phyloP scores from a whole-genome alignment of 1,140 invertebrate species.

The Heliconius himera region DNA sequence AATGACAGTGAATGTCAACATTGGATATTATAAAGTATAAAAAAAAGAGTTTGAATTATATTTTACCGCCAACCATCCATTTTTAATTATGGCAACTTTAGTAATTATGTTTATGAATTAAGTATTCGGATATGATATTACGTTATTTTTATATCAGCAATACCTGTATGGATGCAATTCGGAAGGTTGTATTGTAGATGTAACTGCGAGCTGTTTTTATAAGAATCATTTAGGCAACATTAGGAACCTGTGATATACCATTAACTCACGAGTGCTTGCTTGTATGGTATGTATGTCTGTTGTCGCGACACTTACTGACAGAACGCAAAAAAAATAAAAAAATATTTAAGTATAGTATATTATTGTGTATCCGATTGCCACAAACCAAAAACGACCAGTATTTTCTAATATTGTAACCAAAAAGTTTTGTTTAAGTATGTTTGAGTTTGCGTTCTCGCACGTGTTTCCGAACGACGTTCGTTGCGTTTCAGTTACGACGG shows the following conservation, averaged over 20 bases:
- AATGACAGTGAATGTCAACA: slow-evolving; percentile 11
- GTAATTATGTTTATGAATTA: slow-evolving; percentile 11
- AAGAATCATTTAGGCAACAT: slow-evolving; percentile 71
- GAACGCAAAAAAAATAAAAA: slow-evolving; percentile 24
- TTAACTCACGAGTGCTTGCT: slow-evolving; percentile 73
- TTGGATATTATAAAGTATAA: neutral
- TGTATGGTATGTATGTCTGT: slow-evolving; percentile 62
- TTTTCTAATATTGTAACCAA: slow-evolving; percentile 73
- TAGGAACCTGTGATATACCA: slow-evolving; percentile 79
- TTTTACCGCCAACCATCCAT: slow-evolving; percentile 11
- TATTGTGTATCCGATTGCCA: slow-evolving; percentile 42
- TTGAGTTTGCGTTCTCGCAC: slow-evolving; percentile 48
- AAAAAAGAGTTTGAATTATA: slow-evolving; percentile 20
- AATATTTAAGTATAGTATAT: slow-evolving; percentile 28
- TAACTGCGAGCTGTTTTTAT: slow-evolving; percentile 38
- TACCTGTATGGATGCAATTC: slow-evolving; percentile 40
- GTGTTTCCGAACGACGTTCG: slow-evolving; percentile 45
- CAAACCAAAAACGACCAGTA: slow-evolving; percentile 78
- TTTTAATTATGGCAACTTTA: slow-evolving; percentile 11
- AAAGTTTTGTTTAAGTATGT: slow-evolving; percentile 49
- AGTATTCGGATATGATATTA: slow-evolving; percentile 28
- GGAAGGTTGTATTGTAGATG: slow-evolving; percentile 44
- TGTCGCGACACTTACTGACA: slow-evolving; percentile 44
- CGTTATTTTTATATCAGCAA: slow-evolving; percentile 27
- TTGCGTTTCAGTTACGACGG: slow-evolving; percentile 65